These are phyloP conservation scores for Falco biarmicus DNA, from an alignment of 2,797 vertebrate genomes.

Conservation along the genomic window DNA sequence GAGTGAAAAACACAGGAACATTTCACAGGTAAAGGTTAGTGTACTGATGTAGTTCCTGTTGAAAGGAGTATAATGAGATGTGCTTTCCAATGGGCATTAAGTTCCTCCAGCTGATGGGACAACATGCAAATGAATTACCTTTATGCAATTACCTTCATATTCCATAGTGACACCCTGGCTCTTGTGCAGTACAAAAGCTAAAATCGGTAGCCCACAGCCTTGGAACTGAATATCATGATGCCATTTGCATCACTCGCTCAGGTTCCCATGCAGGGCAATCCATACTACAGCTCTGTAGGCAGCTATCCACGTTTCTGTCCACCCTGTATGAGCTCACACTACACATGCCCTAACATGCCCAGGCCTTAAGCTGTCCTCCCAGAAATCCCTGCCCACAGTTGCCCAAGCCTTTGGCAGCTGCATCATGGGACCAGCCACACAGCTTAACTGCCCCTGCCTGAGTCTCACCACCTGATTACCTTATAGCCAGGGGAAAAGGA, in stretches of 20 bases:
- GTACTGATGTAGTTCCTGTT: neutral
- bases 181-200: neutral
- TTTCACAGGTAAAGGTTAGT: neutral
- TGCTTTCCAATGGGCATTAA: neutral
- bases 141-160: neutral
- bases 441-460: neutral
- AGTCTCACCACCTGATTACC: neutral
- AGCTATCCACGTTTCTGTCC: neutral
- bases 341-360: accelerated
- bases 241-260: neutral
- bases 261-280: neutral
- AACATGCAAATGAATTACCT: neutral
- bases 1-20: neutral
- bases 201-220: neutral
- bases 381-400: neutral
- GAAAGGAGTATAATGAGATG: neutral
- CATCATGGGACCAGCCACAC: neutral
- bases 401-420: neutral
- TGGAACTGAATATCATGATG: accelerated
- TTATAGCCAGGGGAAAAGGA: neutral
- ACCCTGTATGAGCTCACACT: neutral
- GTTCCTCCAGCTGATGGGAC: neutral
- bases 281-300: neutral
- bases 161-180: neutral
- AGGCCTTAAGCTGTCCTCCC: neutral